These are phyloP conservation scores for Parelbella ahira DNA, from an alignment of 2,888 invertebrate species.

Conservation along the genomic window DNA sequence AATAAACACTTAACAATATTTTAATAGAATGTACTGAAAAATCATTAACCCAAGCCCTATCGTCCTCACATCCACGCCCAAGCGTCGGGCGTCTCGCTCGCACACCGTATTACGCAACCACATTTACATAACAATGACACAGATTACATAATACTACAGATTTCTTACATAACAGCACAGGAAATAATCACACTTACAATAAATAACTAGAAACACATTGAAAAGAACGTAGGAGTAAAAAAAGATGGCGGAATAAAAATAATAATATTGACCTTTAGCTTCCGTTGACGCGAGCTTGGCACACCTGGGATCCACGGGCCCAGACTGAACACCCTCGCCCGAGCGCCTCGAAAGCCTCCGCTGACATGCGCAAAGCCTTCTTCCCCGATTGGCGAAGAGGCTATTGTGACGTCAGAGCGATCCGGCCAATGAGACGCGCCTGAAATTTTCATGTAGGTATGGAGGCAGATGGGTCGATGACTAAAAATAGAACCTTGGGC, in stretches of 20 bases:
- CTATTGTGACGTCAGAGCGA: constrained; percentile 61
- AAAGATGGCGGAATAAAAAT: constrained; percentile 43
- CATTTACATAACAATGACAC: constrained; percentile 32
- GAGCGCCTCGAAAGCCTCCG: constrained; percentile 50
- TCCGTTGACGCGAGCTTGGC: constrained; percentile 61
- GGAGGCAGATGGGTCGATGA: constrained; percentile 57
- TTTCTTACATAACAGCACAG: constrained; percentile 25
- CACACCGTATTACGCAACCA: constrained; percentile 33
- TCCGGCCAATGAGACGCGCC: constrained; percentile 52
- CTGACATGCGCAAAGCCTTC: constrained; percentile 57
- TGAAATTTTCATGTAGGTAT: constrained; percentile 76
- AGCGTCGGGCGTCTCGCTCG: constrained; percentile 37
- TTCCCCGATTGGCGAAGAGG: constrained; percentile 56
- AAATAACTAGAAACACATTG: constrained; percentile 31
- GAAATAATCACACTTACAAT: constrained; percentile 31
- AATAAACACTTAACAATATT: too few species aligned
- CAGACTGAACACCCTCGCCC: constrained; percentile 59
- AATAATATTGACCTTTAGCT: constrained; percentile 62
- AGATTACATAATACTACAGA: constrained; percentile 25
- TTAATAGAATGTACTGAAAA: too few species aligned
- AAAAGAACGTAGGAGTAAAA: constrained; percentile 31
- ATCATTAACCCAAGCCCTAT: too few species aligned
- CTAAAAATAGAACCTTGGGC: constrained; percentile 67
- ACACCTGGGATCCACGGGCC: constrained; percentile 73
- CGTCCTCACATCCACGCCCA: constrained; percentile 35